Evolutionary conservation across 2,888 invertebrate species (phyloP).

Genomic region (Tiliacea citrago): DNA sequence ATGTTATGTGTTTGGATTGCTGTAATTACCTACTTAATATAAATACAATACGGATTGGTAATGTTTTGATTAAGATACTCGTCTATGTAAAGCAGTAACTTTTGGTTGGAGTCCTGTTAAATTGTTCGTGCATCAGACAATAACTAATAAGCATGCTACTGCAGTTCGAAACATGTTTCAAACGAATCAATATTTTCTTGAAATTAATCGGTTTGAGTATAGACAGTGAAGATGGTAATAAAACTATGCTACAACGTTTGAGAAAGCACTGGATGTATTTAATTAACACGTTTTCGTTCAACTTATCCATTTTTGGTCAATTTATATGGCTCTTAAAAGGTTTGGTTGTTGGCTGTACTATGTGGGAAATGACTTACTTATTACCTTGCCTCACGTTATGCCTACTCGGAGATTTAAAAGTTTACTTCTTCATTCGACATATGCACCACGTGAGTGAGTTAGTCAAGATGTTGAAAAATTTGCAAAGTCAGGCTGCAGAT

Average conservation of each 20-base stretch:
- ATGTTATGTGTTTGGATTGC: constrained; percentile 15
- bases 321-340: constrained; percentile 64
- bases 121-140: constrained; percentile 1
- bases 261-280: constrained; percentile 64
- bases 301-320: constrained; percentile 59
- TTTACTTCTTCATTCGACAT: constrained; percentile 68
- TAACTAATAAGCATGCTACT: constrained; percentile 41
- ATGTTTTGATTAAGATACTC: constrained; percentile 6
- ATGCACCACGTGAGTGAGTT: constrained; percentile 66
- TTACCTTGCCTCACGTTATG: constrained; percentile 72
- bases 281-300: constrained; percentile 60
- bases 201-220: constrained; percentile 66
- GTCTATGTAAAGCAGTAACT: constrained; percentile 8
- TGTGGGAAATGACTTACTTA: constrained; percentile 70
- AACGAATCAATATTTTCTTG: constrained; percentile 62
- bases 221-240: constrained; percentile 62
- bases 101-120: background rate
- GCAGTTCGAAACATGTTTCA: constrained; percentile 66
- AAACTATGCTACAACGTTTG: constrained; percentile 59
- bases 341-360: constrained; percentile 51
- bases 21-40: constrained; percentile 26
- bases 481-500: constrained; percentile 41
- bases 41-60: background rate
- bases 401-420: constrained; percentile 70
- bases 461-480: constrained; percentile 60